Base-by-base conservation (phyloP, 2,113 vertebrate genomes). In the Stomatorhinus ivindoensis region DNA sequence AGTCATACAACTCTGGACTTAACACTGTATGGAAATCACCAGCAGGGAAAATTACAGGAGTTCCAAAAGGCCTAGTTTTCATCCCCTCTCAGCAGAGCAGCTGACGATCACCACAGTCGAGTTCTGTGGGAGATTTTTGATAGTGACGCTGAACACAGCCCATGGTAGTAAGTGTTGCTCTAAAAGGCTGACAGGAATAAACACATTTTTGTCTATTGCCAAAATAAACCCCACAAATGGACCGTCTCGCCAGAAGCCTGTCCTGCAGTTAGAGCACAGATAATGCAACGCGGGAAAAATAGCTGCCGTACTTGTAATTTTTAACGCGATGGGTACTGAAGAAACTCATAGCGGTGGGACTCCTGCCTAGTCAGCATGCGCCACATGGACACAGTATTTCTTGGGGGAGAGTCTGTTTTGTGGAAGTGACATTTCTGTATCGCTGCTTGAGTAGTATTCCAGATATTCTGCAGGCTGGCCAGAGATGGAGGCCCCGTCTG, bases 381-480 rank as follows among this genome's bases (percentile, higher is more conserved):
- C 69, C 31, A 39, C 76, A 51, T 11, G 31, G 42, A 51, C 24
- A 42, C 31, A 13, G 4, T 42, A 6, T 61, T 31, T 46, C 80
- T 27, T 85, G 21, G 44, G 35, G 73, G 39, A 84, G 76, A 19
- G 24, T 17, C 21, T 42, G 42, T 84, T 44, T 58, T 51, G 50
- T 89, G 76, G 24, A 46, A 35, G 31, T 65, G 73, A 90, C 76
- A 90, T 88, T 90, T 90, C 42, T 55, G 44, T 15, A 88, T 82
- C 48, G 39, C 47, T 90, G 80, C 42, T 47, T 84, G 76, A 88
- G 46, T 39, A 35, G 58, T 19, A 90, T 61, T 65, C 15, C 51
- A 35, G 53, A 53, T 31, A 87, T 55, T 50, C 21, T 47, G 24
- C 50, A 84, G 46, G 24, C 39, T 19, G 42, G n/a, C 19, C 58